Evolutionary conservation across 2,888 invertebrate genomes (phyloP).

Genomic region (Balanococcus diminutus): DNA sequence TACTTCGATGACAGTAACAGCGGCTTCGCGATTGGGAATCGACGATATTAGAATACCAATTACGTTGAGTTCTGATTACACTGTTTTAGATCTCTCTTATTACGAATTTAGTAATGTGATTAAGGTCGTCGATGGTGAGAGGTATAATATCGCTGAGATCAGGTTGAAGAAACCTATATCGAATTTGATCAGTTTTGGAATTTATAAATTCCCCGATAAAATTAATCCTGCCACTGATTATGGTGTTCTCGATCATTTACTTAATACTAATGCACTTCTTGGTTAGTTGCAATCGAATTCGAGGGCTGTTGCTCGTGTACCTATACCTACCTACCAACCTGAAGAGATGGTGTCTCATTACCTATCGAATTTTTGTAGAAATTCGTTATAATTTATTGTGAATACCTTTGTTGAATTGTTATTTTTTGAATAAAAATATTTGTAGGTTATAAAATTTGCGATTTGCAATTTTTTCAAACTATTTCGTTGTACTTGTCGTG

Average conservation of each 20-base stretch:
- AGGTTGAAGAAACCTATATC: constrained; percentile 56
- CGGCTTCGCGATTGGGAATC: constrained; percentile 57
- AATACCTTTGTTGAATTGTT: not conserved
- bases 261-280: not conserved
- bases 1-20: constrained; percentile 57
- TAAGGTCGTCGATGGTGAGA: constrained; percentile 53
- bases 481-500: no score
- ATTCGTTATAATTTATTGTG: not conserved
- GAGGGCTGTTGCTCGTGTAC: not conserved
- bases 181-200: constrained; percentile 59
- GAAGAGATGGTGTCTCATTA: no score
- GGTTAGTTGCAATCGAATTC: no score
- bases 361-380: not conserved
- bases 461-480: no score
- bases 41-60: constrained; percentile 58
- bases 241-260: not conserved
- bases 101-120: constrained; percentile 57
- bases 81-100: constrained; percentile 58
- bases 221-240: not conserved
- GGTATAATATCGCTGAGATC: constrained; percentile 57
- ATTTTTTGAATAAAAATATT: not conserved
- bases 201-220: constrained; percentile 58
- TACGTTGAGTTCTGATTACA: constrained; percentile 56
- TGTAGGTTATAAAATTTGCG: no score
- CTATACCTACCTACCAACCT: not conserved